Evolutionary conservation across 2,797 vertebrate genomes (phyloP), one percentile per base, ranked within the genome.

Genomic region (Brachyrhaphis roseni): DNA sequence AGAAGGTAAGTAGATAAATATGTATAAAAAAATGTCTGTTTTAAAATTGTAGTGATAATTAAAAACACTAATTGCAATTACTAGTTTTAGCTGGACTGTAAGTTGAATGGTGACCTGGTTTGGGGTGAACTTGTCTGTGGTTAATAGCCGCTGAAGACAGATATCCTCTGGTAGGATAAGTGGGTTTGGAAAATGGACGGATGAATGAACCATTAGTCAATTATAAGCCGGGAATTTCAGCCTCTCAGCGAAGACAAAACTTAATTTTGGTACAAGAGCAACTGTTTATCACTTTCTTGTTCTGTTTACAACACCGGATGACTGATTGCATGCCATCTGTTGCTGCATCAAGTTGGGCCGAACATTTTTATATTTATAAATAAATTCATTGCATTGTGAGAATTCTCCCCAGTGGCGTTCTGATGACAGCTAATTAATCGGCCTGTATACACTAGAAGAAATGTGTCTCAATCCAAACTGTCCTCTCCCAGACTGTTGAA

Each of bases 401-500:
- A 87, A 85, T 78, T 81, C 82, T 82, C 39, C 74, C 85, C 85
- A 86, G 74, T 86, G 91, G 90, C 82, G 75, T 76, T 86, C 84
- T 88, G 70, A 55, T 88, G 91, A 93, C 91, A 90, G 87, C 80
- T 88, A 89, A 93, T 94, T 92, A 91, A 92, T 90, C 83, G 73
- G 46, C 73, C 80, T 39, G 62, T 77, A 85, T 78, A 76, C 51
- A 64, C 78, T 82, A 31, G 66, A 71, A 77, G 78, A 82, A 87
- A 84, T 78, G 68, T 76, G 77, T 66, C 77, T 79, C 72, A 23
- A 72, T 75, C 46, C 71, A 73, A 70, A 46, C 82, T 34, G 39
- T 18, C 84, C 71, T 82, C 81, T 81, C 43, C 34, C 55, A 85
- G 78, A 79, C 72, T 82, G 34, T 74, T 15, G 68, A 84, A 77